Evolutionary conservation across 2,797 vertebrate genomes (phyloP).

Genomic region (Heteromormyrus szaboi): DNA sequence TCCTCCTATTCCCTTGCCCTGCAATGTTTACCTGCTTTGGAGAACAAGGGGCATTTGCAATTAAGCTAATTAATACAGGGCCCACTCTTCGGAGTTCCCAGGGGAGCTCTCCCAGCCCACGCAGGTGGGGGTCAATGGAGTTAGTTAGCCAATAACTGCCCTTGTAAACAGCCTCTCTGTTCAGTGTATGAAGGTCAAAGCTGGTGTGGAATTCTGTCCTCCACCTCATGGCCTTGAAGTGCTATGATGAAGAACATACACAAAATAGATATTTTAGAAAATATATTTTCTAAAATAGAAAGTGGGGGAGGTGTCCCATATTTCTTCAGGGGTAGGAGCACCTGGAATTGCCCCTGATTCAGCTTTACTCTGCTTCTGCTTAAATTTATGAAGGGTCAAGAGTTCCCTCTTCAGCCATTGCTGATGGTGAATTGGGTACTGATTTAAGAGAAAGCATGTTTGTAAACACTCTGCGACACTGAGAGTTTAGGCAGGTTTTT

Average conservation of each 20-base stretch:
- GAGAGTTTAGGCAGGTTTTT: not conserved
- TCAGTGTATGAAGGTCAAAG: constrained; percentile 11
- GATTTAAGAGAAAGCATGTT: not conserved
- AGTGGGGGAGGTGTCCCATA: not conserved
- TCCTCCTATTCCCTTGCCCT: not conserved
- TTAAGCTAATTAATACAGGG: not conserved
- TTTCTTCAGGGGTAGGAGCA: not conserved
- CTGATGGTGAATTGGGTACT: not conserved
- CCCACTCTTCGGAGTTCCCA: not conserved
- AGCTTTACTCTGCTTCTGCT: not conserved
- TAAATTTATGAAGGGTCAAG: not conserved
- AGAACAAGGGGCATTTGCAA: not conserved
- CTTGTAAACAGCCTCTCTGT: not conserved
- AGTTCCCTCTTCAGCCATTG: not conserved
- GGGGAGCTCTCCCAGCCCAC: not conserved
- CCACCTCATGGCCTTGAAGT: not conserved
- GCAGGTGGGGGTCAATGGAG: not conserved
- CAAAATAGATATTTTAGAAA: not conserved
- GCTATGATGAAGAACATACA: not conserved
- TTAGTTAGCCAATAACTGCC: not conserved
- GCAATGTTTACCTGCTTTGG: not conserved
- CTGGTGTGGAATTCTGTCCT: no score
- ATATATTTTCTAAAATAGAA: not conserved
- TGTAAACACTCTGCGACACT: not conserved
- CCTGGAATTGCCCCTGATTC: not conserved